A percentile compares a stretch with the other conserved stretches of the same genome.
Evolutionary conservation across 1,140 invertebrate species (phyloP).

Genomic region (Bombus picipes): DNA sequence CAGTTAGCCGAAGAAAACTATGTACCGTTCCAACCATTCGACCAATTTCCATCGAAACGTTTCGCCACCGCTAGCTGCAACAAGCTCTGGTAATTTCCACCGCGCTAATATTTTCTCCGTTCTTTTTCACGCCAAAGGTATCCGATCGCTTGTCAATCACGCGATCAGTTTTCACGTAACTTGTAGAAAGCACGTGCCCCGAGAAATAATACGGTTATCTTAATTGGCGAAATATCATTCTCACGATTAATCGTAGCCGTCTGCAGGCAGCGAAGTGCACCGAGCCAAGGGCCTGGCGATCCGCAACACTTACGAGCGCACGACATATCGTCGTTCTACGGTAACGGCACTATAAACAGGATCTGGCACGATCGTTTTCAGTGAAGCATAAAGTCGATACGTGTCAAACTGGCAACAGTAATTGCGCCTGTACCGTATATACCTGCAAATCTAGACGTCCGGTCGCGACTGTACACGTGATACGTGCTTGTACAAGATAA

Average conservation of each 20-base stretch:
- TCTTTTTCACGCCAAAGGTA: background rate
- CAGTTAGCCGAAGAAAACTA: constrained; percentile 42
- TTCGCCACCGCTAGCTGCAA: background rate
- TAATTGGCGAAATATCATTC: constrained; percentile 40
- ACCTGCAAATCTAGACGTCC: constrained; percentile 41
- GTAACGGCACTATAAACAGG: constrained; percentile 41
- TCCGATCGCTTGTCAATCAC: background rate
- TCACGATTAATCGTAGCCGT: constrained; percentile 27
- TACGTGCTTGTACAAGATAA: constrained; percentile 55
- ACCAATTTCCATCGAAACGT: constrained; percentile 30
- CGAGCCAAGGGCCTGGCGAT: background rate
- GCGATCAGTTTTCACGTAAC: no score
- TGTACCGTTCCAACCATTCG: background rate
- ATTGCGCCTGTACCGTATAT: constrained; percentile 50
- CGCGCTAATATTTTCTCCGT: background rate
- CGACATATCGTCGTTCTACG: constrained; percentile 33
- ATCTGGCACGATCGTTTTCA: constrained; percentile 57
- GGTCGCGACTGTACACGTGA: constrained; percentile 25
- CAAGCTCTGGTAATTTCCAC: background rate
- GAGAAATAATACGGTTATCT: constrained; percentile 24
- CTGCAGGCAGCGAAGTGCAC: no score
- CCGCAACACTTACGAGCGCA: constrained; percentile 19
- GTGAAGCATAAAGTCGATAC: constrained; percentile 64
- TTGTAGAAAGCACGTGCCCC: background rate
- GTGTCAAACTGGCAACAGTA: constrained; percentile 56